Conservation (phyloP, 2,797 vertebrate species). For the Periophthalmus magnuspinnatus region DNA sequence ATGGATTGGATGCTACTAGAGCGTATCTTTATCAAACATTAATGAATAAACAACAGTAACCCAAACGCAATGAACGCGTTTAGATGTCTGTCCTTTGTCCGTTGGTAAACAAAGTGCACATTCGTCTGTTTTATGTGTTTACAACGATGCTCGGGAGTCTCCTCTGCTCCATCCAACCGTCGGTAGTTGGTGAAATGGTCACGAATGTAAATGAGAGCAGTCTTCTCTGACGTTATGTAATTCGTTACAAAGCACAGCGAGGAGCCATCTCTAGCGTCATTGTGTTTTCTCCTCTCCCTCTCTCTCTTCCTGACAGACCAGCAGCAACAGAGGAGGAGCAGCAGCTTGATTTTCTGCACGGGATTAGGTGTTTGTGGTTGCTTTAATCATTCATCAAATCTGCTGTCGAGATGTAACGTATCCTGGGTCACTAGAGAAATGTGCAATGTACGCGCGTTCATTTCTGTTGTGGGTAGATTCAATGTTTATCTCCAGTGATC, state of each 20-base stretch:
- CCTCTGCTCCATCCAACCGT: constrained; percentile 18
- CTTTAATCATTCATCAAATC: constrained; percentile 66
- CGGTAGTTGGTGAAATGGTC: constrained; percentile 47
- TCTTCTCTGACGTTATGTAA: constrained; percentile 73
- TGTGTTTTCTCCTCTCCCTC: constrained; percentile 44
- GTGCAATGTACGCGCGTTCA: neutral
- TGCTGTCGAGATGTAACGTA: constrained; percentile 46
- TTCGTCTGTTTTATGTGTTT: neutral
- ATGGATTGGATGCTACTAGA: neutral
- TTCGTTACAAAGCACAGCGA: constrained; percentile 63
- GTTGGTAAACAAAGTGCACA: constrained; percentile 27
- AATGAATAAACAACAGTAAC: neutral
- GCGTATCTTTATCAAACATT: neutral
- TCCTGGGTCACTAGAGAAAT: constrained; percentile 13
- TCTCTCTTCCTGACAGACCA: constrained; percentile 38
- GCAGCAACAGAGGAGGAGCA: constrained; percentile 54
- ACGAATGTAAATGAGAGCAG: constrained; percentile 54
- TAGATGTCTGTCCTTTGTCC: constrained; percentile 39
- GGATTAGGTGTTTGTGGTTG: constrained; percentile 64
- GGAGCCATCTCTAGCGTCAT: constrained; percentile 66
- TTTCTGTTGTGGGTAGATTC: neutral
- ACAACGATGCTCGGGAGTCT: neutral
- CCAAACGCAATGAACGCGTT: constrained; percentile 51
- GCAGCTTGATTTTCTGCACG: constrained; percentile 52
- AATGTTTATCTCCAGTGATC: constrained; percentile 2